Conservation (phyloP, 2,797 vertebrate species). For the Argyrosomus regius region DNA sequence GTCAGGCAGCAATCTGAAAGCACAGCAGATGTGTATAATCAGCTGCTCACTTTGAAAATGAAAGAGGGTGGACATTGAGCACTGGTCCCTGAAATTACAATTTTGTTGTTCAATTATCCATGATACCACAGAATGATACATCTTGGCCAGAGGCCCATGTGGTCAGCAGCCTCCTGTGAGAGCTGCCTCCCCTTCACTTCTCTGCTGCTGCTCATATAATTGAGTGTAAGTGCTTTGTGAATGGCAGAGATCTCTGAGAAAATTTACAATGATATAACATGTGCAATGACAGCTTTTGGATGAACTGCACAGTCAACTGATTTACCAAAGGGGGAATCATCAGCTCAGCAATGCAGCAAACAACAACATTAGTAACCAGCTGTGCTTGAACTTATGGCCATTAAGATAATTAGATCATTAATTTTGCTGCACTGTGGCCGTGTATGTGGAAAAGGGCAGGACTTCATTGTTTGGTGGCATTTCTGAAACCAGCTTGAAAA, state of each 20-base stretch:
- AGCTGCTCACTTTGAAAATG: conserved; percentile 55
- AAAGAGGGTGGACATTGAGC: conserved; percentile 71
- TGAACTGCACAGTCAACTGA: conserved; percentile 44
- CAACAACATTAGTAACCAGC: conserved; percentile 50
- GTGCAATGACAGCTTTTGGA: conserved; percentile 14
- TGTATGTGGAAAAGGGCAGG: conserved; percentile 11
- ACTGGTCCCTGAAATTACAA: conserved; percentile 82
- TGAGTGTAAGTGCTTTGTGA: conserved; percentile 42
- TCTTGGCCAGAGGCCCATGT: conserved; percentile 63
- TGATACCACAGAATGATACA: conserved; percentile 72
- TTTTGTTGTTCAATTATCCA: conserved; percentile 84
- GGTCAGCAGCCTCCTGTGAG: conserved; percentile 50
- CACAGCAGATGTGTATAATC: conserved; percentile 72
- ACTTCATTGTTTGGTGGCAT: conserved; percentile 26
- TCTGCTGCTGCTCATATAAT: conserved; percentile 46
- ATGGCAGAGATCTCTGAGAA: conserved; percentile 44
- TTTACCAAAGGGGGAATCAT: conserved; percentile 47
- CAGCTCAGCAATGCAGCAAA: conserved; percentile 43
- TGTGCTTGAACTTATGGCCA: conserved; percentile 70
- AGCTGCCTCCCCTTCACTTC: conserved; percentile 16
- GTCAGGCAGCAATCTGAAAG: conserved; percentile 50
- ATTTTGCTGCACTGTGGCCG: conserved; percentile 47
- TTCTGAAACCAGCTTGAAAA: conserved; percentile 17
- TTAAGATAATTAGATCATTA: conserved; percentile 73
- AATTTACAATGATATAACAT: conserved; percentile 31